Percentiles rank a stretch among this genome's conserved stretches.
These are phyloP conservation scores for Mactra quadrangularis DNA, from an alignment of 1,140 invertebrate species.

Conservation along the genomic window DNA sequence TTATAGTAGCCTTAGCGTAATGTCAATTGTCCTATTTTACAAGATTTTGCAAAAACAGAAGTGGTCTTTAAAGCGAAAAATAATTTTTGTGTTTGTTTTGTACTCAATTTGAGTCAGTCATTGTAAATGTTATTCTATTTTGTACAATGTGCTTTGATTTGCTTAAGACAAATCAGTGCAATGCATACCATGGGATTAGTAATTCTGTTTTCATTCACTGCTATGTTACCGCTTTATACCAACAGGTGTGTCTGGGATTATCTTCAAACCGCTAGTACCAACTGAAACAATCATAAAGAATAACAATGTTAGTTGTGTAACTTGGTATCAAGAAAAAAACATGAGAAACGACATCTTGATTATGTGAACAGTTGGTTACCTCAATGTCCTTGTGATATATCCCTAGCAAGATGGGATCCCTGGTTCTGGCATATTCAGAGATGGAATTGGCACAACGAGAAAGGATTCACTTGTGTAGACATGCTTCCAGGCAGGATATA, in stretches of 20 bases:
- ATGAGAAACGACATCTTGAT: conserved; percentile 9
- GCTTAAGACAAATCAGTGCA: not conserved
- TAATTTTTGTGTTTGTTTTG: not conserved
- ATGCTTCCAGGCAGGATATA: conserved; percentile 21
- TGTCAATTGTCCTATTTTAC: not conserved
- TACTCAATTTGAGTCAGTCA: too few relatives aligned
- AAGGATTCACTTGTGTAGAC: not conserved
- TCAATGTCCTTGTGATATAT: conserved; percentile 40
- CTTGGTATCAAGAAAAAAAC: conserved; percentile 34
- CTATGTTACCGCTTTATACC: not conserved
- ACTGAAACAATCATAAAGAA: not conserved
- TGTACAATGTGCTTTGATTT: too few relatives aligned
- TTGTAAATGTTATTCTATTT: too few relatives aligned
- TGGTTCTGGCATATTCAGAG: conserved; percentile 31
- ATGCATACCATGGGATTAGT: not conserved
- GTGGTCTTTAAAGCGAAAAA: not conserved
- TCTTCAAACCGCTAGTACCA: not conserved
- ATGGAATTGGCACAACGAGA: not conserved
- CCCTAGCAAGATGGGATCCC: conserved; percentile 15
- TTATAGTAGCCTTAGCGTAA: too few relatives aligned
- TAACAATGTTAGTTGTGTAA: conserved; percentile 23
- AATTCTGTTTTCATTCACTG: too few relatives aligned
- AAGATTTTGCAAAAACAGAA: not conserved
- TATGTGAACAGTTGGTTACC: not conserved
- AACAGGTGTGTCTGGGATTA: too few relatives aligned